Evolutionary conservation across 1,140 invertebrate genomes (phyloP), one percentile per base, ranked within the genome.

Genomic region (Polypedilum pembai): DNA sequence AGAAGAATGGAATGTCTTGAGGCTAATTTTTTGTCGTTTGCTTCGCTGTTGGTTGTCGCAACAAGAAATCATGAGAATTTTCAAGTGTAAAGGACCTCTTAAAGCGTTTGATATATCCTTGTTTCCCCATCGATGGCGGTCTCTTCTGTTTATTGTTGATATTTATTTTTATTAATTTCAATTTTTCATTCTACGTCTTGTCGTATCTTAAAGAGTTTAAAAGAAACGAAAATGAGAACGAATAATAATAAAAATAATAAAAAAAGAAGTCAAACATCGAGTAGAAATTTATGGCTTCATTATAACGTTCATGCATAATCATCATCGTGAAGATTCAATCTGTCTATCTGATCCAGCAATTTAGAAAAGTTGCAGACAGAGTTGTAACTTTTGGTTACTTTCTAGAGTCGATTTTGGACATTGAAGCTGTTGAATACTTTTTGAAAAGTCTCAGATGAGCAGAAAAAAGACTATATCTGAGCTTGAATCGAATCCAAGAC

Each of bases 111-210:
- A 56, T 56, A 56, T 56, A 12, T 56, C 45, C 45, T 56, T 56
- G 45, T 56, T 56, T 45, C n/a, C 12, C 45, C 45, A 56, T 56
- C 45, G 45, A 56, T 56, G 45, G 45, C 45, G 45, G 45, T 56
- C 45, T 56, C 12, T 12, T 56, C 45, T 56, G 45, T 56, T 45
- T 56, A 56, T 56, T 56, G 45, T 56, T 56, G 45, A 56, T 56
- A 56, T 56, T 56, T 56, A 56, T 56, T 56, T 56, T 56, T 56
- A 56, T 56, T 56, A 56, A 56, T 56, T 56, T 56, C 45, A 56
- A 56, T 56, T 56, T 56, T 56, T 56, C 45, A 56, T 56, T 56
- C 45, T 15, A 56, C 45, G 4, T 56, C 45, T 56, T 5, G 24
- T 33, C 5, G 24, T 33, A 33, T 33, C 24, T 33, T 5, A 56